These are phyloP conservation scores for Diadumene lineata DNA, from an alignment of 92 coral and sea anemone genomes.

Conservation along the genomic window DNA sequence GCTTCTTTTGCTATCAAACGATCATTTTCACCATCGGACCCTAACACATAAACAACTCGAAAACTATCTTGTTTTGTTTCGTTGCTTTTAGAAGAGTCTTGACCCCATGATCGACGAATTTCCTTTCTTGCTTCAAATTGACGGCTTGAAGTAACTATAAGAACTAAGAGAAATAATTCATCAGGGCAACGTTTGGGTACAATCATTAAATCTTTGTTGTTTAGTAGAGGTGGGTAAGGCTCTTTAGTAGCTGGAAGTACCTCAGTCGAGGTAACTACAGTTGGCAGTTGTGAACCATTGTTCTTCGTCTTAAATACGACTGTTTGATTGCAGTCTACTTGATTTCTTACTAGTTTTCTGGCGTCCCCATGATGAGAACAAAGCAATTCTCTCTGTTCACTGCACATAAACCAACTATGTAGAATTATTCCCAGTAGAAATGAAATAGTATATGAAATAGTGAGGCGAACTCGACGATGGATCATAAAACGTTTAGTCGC, in stretches of 20 bases:
- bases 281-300: conserved; percentile 10
- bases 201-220: conserved; percentile 33
- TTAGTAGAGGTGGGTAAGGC: conserved; percentile 62
- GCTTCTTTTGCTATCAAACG: conserved; percentile 68
- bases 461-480: background rate
- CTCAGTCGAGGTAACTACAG: conserved; percentile 6
- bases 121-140: conserved; percentile 78
- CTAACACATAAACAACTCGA: conserved; percentile 64
- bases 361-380: no score
- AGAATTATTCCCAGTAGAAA: background rate
- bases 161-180: conserved; percentile 45
- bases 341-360: no score
- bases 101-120: conserved; percentile 80
- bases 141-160: conserved; percentile 61
- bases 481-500: background rate
- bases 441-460: background rate
- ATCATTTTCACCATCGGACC: conserved; percentile 67
- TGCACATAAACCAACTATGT: background rate
- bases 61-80: conserved; percentile 35
- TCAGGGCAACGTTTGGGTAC: conserved; percentile 54
- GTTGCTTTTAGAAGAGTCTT: conserved; percentile 31
- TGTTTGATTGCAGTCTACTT: no score
- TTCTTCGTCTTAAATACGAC: background rate
- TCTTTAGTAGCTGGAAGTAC: conserved; percentile 21
- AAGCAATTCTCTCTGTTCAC: background rate